phyloP scores from a whole-genome alignment of 2,888 invertebrate genomes.

The Danaus chrysippus region DNA sequence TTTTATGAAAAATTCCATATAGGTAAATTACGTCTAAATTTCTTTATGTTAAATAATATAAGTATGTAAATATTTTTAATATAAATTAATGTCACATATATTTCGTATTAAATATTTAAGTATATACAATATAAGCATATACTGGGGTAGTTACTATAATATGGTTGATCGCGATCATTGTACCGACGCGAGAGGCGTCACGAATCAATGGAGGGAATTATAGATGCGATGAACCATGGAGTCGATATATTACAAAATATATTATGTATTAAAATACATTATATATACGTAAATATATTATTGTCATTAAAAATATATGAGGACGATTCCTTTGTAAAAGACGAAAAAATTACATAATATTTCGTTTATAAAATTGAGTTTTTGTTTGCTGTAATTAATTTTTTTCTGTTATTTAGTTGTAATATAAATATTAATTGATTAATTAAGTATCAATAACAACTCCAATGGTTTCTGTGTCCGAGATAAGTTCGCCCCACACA shows the following conservation, averaged over 20 bases:
- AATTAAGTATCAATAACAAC: slow-evolving; percentile 31
- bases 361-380: not conserved
- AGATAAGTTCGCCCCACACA: slow-evolving; percentile 78
- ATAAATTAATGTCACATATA: too few species aligned
- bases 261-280: too few species aligned
- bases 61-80: too few species aligned
- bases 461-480: slow-evolving; percentile 54
- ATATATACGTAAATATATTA: too few species aligned
- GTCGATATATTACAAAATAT: slow-evolving; percentile 22
- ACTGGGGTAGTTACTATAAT: slow-evolving; percentile 69
- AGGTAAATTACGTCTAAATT: too few species aligned
- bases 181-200: slow-evolving; percentile 78
- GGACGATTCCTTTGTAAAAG: too few species aligned
- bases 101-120: too few species aligned
- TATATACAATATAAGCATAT: slow-evolving; percentile 56
- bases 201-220: slow-evolving; percentile 80
- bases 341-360: too few species aligned
- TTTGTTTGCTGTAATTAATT: slow-evolving; percentile 11
- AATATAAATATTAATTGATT: not conserved
- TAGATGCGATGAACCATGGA: slow-evolving; percentile 58
- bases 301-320: too few species aligned
- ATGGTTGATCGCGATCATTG: slow-evolving; percentile 75
- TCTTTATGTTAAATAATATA: too few species aligned
- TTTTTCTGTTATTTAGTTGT: not conserved
- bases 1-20: not conserved